A percentile compares a stretch with the other conserved stretches of the same genome.
phyloP scores from a whole-genome alignment of 2,797 vertebrate genomes.

The Corythornis leucogaster region DNA sequence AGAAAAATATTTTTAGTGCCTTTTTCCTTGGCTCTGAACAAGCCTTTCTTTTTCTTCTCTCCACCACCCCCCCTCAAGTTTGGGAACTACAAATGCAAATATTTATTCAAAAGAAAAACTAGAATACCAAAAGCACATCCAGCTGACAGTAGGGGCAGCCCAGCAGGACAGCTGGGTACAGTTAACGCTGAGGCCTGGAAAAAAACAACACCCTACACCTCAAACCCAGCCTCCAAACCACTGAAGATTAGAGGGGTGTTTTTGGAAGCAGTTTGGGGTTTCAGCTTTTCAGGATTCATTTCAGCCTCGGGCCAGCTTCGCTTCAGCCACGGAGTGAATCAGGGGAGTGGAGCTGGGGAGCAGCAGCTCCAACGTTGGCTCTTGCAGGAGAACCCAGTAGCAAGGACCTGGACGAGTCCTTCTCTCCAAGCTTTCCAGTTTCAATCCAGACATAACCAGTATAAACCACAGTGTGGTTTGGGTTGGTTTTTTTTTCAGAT shows the following conservation, averaged over 20 bases:
- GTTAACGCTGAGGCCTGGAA: slow-evolving; percentile 16
- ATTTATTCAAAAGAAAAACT: slow-evolving; percentile 71
- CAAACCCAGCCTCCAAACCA: slow-evolving; percentile 53
- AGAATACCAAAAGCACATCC: slow-evolving; percentile 65
- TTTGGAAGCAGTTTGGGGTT: slow-evolving; percentile 61
- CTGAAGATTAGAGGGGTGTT: slow-evolving; percentile 61
- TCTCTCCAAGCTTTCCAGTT: slow-evolving; percentile 4
- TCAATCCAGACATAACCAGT: slow-evolving; percentile 4
- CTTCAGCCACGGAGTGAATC: slow-evolving; percentile 16
- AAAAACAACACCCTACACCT: slow-evolving; percentile 24
- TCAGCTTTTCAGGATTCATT: slow-evolving; percentile 32
- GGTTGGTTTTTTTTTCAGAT: neutral
- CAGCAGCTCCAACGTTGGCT: neutral
- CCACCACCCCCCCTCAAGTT: neutral
- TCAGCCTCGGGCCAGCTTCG: slow-evolving; percentile 26
- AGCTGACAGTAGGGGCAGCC: slow-evolving; percentile 46
- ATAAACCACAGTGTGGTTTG: too few species aligned
- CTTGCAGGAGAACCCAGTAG: neutral
- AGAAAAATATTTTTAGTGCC: slow-evolving; percentile 67
- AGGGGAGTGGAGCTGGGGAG: slow-evolving; percentile 45
- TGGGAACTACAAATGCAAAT: slow-evolving; percentile 65
- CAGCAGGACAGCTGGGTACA: slow-evolving; percentile 53
- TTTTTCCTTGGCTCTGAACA: slow-evolving; percentile 63
- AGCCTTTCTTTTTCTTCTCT: slow-evolving; percentile 52
- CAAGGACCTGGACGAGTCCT: neutral